Base-by-base conservation (phyloP, 2,797 vertebrate genomes). In the Selene dorsalis region DNA sequence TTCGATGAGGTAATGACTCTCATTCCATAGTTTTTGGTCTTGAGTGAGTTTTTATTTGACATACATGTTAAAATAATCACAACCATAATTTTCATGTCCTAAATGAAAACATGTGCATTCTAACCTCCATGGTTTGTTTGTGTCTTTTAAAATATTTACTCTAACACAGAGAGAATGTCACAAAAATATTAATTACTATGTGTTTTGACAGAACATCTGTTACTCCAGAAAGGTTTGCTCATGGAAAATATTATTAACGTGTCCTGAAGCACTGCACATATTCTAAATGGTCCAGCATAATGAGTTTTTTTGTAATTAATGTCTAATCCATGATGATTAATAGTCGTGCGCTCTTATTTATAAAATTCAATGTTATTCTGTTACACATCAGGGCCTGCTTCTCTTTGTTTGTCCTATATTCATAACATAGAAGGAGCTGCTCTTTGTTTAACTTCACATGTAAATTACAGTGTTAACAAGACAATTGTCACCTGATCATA, bases 191-290 rank as follows among this genome's bases (percentile, higher is more conserved):
- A 80, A 90, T 89, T 80, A 87, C 58, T 30, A 22, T 81, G 41
- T 75, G 82, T 75, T 89, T 87, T 88, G 88, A 89, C 87, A 90
- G 83, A 79, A 84, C 79, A 88, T 90, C 80, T 88, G 79, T 87
- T 87, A 87, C 69, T 65, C 50, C 43, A 69, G 58, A 87, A 85
- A 87, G 73, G 75, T 80, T 89, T 88, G 41, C 73, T 82, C 41
- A 57, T 80, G 66, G 78, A 85, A 80, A 87, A 87, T 64, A 72
- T 84, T 80, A 88, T 77, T 82, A 90, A 90, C 88, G 71, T 88
- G 68, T 86, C 76, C 70, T 77, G 77, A 53, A 74, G 77, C 39
- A 30, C 71, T 64, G 39, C 60, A 79, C 72, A 74, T 71, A 80
- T 83, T 87, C 82, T 76, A 87, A 88, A 93, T 87, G 77, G 61